These are phyloP conservation scores for Beroe ovata DNA, from an alignment of 37 sponge, comb jelly and placozoan genomes.

Conservation along the genomic window DNA sequence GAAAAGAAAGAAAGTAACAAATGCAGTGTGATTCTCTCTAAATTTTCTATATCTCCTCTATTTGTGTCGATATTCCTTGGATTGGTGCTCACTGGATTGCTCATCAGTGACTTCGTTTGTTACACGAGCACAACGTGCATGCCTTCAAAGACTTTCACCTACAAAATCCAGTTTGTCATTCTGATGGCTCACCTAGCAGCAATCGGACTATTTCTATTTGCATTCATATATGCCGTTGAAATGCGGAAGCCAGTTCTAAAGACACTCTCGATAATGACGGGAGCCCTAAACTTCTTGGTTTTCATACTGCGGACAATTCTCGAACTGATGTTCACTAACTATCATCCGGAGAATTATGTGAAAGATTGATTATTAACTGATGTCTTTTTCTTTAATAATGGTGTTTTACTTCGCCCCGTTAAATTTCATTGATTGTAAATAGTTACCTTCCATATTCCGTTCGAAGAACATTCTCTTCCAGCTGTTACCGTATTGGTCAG, in stretches of 20 bases:
- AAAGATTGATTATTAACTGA: slow-evolving; percentile 15
- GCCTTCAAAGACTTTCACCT: slow-evolving; percentile 46
- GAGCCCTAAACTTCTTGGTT: background rate
- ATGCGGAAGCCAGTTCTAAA: background rate
- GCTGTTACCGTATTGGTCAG: slow-evolving; percentile 70
- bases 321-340: slow-evolving; percentile 12
- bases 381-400: too few relatives aligned
- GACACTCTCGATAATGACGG: slow-evolving; percentile 28
- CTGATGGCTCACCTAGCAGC: background rate
- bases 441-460: slow-evolving; percentile 75
- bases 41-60: slow-evolving; percentile 50
- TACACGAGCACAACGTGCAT: slow-evolving; percentile 17
- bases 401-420: too few relatives aligned
- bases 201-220: slow-evolving; percentile 39
- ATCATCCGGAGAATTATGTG: slow-evolving; percentile 50
- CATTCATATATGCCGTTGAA: slow-evolving; percentile 30
- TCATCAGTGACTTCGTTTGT: slow-evolving; percentile 22
- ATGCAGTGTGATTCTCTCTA: background rate
- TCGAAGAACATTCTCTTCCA: slow-evolving; percentile 98
- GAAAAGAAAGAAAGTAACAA: slow-evolving; percentile 21
- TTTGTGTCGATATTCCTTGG: slow-evolving; percentile 21
- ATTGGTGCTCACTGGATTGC: background rate
- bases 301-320: slow-evolving; percentile 26
- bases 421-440: too few relatives aligned
- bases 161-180: slow-evolving; percentile 43